A percentile compares a stretch with the other conserved stretches of the same genome.
These are phyloP conservation scores for Cosmia trapezina DNA, from an alignment of 2,888 invertebrate genomes.

Conservation along the genomic window DNA sequence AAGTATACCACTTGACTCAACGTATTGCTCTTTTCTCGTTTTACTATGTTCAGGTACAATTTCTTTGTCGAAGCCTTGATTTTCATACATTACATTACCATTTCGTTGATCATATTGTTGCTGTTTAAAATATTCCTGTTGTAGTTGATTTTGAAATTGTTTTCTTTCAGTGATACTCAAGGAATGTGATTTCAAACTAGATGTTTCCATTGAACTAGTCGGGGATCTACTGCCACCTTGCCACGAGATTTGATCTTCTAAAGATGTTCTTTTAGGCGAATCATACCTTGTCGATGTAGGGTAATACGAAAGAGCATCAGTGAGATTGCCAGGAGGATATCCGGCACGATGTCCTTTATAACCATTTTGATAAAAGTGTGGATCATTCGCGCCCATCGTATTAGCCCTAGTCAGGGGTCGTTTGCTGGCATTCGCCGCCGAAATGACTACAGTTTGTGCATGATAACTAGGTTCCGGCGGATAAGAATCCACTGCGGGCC, in stretches of 20 bases:
- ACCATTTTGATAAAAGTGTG: constrained; percentile 91
- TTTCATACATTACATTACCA: constrained; percentile 84
- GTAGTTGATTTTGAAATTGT: constrained; percentile 89
- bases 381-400: constrained; percentile 89
- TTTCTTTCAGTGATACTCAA: constrained; percentile 89
- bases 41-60: constrained; percentile 75
- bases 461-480: constrained; percentile 90
- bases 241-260: constrained; percentile 92
- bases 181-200: constrained; percentile 90
- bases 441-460: constrained; percentile 89
- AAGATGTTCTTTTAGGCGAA: constrained; percentile 88
- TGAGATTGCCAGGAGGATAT: constrained; percentile 93
- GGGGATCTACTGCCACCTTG: constrained; percentile 90
- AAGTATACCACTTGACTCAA: constrained; percentile 89
- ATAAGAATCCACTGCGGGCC: constrained; percentile 84
- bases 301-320: constrained; percentile 95
- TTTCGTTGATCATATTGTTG: constrained; percentile 89
- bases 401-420: constrained; percentile 91
- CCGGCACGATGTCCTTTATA: constrained; percentile 93
- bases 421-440: constrained; percentile 81
- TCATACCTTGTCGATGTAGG: constrained; percentile 93
- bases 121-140: constrained; percentile 89
- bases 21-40: constrained; percentile 84
- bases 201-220: constrained; percentile 91
- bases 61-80: constrained; percentile 81